Evolutionary conservation across 2,797 vertebrate species (phyloP).

Genomic region (Hapalemur alaotrensis): DNA sequence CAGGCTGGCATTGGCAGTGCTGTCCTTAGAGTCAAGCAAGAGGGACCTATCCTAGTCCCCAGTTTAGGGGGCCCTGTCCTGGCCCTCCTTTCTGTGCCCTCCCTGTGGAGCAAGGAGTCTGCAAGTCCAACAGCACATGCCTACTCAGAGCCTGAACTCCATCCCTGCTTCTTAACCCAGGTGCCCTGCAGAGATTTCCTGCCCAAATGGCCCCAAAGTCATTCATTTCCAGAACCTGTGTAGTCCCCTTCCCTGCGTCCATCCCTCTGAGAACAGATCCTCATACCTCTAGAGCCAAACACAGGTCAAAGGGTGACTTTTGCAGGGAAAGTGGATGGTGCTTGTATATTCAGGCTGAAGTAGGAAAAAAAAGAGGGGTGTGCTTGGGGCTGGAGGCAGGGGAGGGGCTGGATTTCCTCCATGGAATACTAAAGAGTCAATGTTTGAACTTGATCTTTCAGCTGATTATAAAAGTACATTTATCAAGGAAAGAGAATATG

Average conservation of each 20-base stretch:
- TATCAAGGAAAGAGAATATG: background rate
- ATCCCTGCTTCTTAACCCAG: background rate
- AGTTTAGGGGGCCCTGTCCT: background rate
- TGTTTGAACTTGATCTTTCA: background rate
- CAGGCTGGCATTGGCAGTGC: background rate
- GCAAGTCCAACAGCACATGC: background rate
- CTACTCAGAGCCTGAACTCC: background rate
- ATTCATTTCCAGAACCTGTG: background rate
- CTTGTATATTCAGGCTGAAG: background rate
- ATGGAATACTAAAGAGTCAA: background rate
- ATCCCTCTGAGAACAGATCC: background rate
- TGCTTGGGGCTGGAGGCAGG: rapidly evolving
- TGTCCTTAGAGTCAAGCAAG: background rate
- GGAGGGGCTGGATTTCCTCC: background rate
- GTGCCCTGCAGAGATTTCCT: background rate
- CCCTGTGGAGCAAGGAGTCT: background rate
- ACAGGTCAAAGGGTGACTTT: background rate
- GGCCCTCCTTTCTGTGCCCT: background rate
- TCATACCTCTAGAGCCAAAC: background rate
- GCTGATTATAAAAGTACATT: background rate
- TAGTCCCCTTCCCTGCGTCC: too few species aligned
- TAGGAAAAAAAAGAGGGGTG: background rate
- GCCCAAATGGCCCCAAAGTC: background rate
- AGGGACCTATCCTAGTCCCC: background rate
- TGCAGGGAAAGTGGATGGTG: background rate